Base-by-base conservation (phyloP, 2,797 vertebrate species). In the Crenuchus spilurus region DNA sequence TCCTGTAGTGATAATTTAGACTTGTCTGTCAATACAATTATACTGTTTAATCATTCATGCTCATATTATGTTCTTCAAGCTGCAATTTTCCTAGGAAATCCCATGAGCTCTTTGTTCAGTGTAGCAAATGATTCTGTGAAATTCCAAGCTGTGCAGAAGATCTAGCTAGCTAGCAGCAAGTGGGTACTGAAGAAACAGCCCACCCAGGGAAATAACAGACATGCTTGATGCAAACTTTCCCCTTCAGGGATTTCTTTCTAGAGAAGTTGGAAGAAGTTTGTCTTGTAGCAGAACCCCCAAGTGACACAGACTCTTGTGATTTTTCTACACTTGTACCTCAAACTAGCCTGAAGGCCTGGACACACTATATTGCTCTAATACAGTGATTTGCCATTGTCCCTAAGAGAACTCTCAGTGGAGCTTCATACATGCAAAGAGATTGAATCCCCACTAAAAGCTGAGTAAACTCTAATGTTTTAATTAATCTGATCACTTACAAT, bases 71-170 rank as follows among this genome's bases (percentile, higher is more conserved):
- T 13, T 42, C 39, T 11, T 39, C 9, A 60, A 60, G 39, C 33
- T 62, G 16, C 26, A 31, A 28, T 18, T 64, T 64, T 31, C 16
- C 1, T 6, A 18, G 39, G 3, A 63, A 63, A 44, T 63, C 62
- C 61, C 62, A 64, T 31, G 41, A 64, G 62, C 41, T 13, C 42
- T 64, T 64, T 31, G 41, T 37, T 64, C 62, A 64, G 14, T 31
- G 41, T 64, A 16, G 26, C 62, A 64, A 44, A 46, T 64, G 28
- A 64, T 42, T 42, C 16, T 60, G 24, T 64, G 62, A 64, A 64
- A 44, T 42, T 46, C 41, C 41, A 46, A 46, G 41, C 41, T 48
- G 62, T 44, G 39, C 41, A 2, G 26, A 20, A 46, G 26, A 64
- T 4, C 26, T 30, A 46, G 62, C 62, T 46, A 46, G 26, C 26